Conservation (phyloP, 2,888 invertebrate genomes). For the Petrolisthes cinctipes region DNA sequence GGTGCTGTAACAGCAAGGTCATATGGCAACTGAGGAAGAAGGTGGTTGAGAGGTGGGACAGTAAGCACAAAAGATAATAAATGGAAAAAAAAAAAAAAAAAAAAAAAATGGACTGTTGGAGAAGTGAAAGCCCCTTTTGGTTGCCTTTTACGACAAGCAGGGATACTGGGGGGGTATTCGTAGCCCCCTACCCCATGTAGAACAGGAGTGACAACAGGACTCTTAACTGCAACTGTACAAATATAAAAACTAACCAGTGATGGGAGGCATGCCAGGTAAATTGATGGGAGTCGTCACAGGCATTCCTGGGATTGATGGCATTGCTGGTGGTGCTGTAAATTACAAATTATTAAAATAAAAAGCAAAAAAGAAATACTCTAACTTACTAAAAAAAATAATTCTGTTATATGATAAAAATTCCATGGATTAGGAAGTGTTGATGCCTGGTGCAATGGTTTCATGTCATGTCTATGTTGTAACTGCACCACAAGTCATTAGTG, state of each 20-base stretch:
- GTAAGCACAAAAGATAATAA: no score
- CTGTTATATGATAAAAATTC: no score
- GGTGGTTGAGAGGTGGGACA: no score
- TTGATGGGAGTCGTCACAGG: conserved; percentile 67
- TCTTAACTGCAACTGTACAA: neutral
- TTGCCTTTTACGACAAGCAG: no score
- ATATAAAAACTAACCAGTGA: conserved; percentile 76
- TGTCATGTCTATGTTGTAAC: no score
- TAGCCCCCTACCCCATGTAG: neutral
- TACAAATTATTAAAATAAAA: neutral
- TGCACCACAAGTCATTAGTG: no score
- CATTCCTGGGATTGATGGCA: conserved; percentile 66
- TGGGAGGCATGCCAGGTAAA: conserved; percentile 79
- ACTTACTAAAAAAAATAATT: neutral
- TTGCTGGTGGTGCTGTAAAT: conserved; percentile 51
- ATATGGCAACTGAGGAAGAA: no score
- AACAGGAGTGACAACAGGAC: neutral
- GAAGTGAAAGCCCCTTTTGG: no score
- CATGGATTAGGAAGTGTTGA: no score
- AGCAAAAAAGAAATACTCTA: neutral
- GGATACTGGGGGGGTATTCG: no score
- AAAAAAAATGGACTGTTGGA: neutral
- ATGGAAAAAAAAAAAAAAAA: neutral
- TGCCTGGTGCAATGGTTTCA: no score
- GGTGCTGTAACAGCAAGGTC: neutral